A percentile compares a stretch with the other conserved stretches of the same genome.
phyloP scores from a whole-genome alignment of 37 sponge, comb jelly and placozoan genomes.

The Haliclona indistincta region DNA sequence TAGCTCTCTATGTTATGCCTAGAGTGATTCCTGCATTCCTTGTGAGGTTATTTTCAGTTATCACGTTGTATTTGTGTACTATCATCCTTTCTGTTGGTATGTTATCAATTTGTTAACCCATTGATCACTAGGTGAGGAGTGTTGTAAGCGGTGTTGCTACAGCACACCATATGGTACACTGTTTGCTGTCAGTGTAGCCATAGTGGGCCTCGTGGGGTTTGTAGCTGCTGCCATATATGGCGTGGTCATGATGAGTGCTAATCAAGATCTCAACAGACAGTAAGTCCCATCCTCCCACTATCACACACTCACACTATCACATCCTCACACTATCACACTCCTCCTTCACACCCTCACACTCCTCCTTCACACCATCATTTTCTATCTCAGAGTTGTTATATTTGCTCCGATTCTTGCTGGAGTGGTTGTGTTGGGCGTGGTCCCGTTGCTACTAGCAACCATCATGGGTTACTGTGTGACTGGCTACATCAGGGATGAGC shows the following conservation, averaged over 20 bases:
- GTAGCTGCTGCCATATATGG: slow-evolving; percentile 60
- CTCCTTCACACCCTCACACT: too few relatives aligned
- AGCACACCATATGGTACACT: slow-evolving; percentile 72
- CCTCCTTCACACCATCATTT: slow-evolving; percentile 3
- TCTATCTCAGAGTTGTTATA: slow-evolving; percentile 33
- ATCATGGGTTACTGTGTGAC: slow-evolving; percentile 66
- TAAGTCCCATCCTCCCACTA: too few relatives aligned
- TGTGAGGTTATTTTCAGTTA: too few relatives aligned
- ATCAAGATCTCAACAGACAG: too few relatives aligned
- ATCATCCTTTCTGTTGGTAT: too few relatives aligned
- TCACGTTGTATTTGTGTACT: too few relatives aligned
- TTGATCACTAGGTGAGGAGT: slow-evolving; percentile 10
- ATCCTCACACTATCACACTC: too few relatives aligned
- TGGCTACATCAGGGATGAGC: slow-evolving; percentile 75
- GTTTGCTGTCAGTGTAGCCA: slow-evolving; percentile 48
- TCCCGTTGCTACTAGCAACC: slow-evolving; percentile 52
- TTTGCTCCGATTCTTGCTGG: slow-evolving; percentile 50
- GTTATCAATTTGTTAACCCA: too few relatives aligned
- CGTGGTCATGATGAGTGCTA: slow-evolving; percentile 14
- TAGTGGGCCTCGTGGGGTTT: slow-evolving; percentile 72
- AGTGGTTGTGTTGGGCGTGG: slow-evolving; percentile 24
- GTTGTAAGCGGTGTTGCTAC: slow-evolving; percentile 75
- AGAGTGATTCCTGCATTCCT: too few relatives aligned
- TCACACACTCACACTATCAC: too few relatives aligned
- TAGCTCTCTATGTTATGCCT: too few relatives aligned